Evolutionary conservation across 2,888 invertebrate genomes (phyloP).

Genomic region (Catotricha subobsoleta): DNA sequence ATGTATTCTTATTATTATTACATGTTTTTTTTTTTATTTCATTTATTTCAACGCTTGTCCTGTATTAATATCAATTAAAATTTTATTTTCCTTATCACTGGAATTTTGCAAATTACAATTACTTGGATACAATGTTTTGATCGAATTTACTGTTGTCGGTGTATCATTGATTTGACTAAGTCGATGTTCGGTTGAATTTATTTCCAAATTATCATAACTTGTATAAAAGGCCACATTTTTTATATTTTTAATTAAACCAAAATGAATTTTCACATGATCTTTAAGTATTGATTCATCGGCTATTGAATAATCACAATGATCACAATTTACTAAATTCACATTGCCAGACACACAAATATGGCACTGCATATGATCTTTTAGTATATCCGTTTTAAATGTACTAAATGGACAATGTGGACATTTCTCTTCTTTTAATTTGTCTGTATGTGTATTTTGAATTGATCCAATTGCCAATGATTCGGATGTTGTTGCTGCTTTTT

Average conservation of each 20-base stretch:
- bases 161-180: background rate
- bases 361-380: conserved; percentile 56
- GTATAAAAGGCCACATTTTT: conserved; percentile 23
- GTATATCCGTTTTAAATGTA: conserved; percentile 50
- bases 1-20: background rate
- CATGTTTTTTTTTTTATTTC: background rate
- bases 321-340: conserved; percentile 46
- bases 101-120: conserved; percentile 1
- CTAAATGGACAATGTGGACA: conserved; percentile 69
- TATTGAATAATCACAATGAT: conserved; percentile 66
- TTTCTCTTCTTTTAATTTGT: conserved; percentile 15
- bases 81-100: conserved; percentile 8
- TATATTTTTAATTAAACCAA: conserved; percentile 23
- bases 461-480: background rate
- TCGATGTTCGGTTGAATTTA: conserved; percentile 10
- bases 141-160: background rate
- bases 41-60: conserved; percentile 4
- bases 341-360: conserved; percentile 44
- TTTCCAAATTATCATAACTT: conserved; percentile 24
- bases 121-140: conserved; percentile 2
- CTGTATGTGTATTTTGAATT: conserved; percentile 8
- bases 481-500: conserved; percentile 9
- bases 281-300: conserved; percentile 53
- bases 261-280: conserved; percentile 67
- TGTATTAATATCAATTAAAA: conserved; percentile 7